Evolutionary conservation across 1,140 invertebrate species (phyloP), one percentile per base, ranked within the genome.

Genomic region (Bombus superbus): DNA sequence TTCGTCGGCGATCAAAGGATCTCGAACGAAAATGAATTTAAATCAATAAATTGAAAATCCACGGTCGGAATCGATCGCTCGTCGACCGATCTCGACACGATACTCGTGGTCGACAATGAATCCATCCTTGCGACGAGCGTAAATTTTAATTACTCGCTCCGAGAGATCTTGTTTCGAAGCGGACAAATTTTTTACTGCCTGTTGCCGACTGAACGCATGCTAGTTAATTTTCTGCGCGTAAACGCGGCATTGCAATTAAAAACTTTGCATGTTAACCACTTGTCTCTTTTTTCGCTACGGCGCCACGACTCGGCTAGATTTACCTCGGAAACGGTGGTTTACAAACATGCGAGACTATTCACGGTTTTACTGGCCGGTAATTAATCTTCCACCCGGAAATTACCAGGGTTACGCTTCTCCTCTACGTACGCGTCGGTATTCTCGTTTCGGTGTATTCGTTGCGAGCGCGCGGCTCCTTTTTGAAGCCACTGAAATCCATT

Each of bases 321-420:
- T 66, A 22, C 11, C 73, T 38, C 42, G 64, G 62, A 38, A 83
- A 77, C 81, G 62, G 74, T 64, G 76, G 87, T 85, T 76, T 79
- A 78, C 82, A 85, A 80, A 88, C 86, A 80, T 38, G 80, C 75
- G 80, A 80, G 83, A 88, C 86, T 88, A 88, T 81, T 81, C 83
- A 81, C 83, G 62, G 74, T 81, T 89, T 86, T 62, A 81, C 73
- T 79, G 62, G 68, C 59, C 74, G 66, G 87, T 81, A 88, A 88
- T 88, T 86, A 89, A 89, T 89, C 84, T 79, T 85, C 87, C 72
- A 89, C 83, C 82, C 87, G 87, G 88, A 89, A 89, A 89, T 89
- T 88, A 81, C 87, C n/a, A 57, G 75, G 74, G 28, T 69, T 88
- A 78, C 75, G 86, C 79, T 75, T 53, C 87, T 66, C 47, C 35